phyloP scores from a whole-genome alignment of 1,140 invertebrate species.

The Littorina saxatilis region DNA sequence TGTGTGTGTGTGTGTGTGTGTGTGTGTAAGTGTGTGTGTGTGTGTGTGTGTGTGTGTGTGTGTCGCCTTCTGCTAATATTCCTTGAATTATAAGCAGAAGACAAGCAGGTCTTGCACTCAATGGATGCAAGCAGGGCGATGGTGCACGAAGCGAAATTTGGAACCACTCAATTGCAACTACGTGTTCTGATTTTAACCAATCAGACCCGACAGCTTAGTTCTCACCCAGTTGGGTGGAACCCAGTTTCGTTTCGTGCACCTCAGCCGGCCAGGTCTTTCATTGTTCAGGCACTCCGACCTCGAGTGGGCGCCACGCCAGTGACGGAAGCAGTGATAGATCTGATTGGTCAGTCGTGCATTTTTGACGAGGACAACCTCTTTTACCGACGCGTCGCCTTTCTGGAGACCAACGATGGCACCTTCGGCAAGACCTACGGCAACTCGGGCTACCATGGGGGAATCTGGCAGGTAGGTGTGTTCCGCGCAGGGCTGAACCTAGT shows the following conservation, averaged over 20 bases:
- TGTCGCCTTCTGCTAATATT: background rate
- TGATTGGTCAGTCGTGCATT: slow-evolving; percentile 1
- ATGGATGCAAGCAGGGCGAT: too few species aligned
- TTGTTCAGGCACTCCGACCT: background rate
- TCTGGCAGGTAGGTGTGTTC: background rate
- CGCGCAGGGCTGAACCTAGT: background rate
- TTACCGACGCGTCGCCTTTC: background rate
- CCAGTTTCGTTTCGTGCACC: too few species aligned
- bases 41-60: slow-evolving; percentile 1
- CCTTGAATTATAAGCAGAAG: too few species aligned
- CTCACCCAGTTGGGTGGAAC: too few species aligned
- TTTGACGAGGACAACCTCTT: slow-evolving; percentile 2
- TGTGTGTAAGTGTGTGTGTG: too few species aligned
- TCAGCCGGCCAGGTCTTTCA: too few species aligned
- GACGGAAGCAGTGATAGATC: background rate
- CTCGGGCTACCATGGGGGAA: background rate
- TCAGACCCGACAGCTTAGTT: background rate
- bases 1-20: background rate
- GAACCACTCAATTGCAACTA: background rate
- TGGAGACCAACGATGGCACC: background rate
- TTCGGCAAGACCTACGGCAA: background rate
- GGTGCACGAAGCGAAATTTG: background rate
- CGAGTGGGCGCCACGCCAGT: background rate
- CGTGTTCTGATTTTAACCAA: background rate
- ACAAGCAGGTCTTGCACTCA: too few species aligned